phyloP scores from a whole-genome alignment of 2,113 vertebrate species.

The Campylomormyrus numenius region DNA sequence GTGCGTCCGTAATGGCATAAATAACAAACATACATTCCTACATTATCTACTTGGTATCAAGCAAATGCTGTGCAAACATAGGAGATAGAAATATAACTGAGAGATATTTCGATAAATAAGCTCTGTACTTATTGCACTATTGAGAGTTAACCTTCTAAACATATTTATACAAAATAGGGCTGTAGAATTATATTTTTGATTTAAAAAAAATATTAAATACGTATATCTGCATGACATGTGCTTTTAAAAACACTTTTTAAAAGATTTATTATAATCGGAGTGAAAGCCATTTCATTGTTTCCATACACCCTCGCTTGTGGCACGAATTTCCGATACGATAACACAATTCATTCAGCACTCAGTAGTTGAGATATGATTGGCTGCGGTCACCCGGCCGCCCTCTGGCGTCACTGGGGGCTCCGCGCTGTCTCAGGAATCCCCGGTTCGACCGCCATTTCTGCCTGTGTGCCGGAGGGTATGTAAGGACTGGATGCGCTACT shows the following conservation, averaged over 20 bases:
- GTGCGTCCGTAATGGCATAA: not conserved
- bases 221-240: not conserved
- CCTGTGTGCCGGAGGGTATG: slow-evolving; percentile 12
- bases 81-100: not conserved
- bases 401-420: slow-evolving; percentile 45
- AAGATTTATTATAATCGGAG: not conserved
- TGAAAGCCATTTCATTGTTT: not conserved
- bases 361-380: slow-evolving; percentile 20
- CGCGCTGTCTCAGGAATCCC: not conserved
- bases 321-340: not conserved
- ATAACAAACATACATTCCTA: not conserved
- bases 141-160: not conserved
- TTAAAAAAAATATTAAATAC: not conserved
- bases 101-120: not conserved
- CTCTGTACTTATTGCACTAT: not conserved
- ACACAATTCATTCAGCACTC: not conserved
- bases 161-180: not conserved
- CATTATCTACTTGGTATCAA: not conserved
- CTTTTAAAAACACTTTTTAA: not conserved
- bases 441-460: slow-evolving; percentile 36
- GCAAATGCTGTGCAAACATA: not conserved
- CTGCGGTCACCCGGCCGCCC: slow-evolving; percentile 11
- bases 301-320: not conserved
- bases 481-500: not conserved
- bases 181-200: not conserved